phyloP scores from a whole-genome alignment of 2,888 invertebrate genomes.

The Arge pagana region DNA sequence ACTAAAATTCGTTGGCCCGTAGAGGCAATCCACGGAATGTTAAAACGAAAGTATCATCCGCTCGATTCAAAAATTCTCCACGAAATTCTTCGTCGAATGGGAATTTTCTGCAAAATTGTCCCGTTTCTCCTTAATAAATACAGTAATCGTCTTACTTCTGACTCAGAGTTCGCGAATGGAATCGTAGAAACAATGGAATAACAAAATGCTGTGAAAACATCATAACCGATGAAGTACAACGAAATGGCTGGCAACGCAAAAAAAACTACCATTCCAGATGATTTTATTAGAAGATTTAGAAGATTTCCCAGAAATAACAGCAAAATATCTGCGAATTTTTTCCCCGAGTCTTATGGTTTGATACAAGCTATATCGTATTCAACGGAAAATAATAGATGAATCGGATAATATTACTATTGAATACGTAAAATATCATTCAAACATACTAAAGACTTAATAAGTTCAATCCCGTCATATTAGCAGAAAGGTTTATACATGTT shows the following conservation, averaged over 20 bases:
- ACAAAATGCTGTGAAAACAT: conserved; percentile 14
- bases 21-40: no score
- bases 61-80: no score
- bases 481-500: conserved; percentile 14
- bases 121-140: conserved; percentile 27
- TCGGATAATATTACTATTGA: conserved; percentile 26
- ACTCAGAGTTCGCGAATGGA: conserved; percentile 20
- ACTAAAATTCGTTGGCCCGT: no score
- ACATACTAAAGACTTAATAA: conserved; percentile 7
- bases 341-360: no score
- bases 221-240: conserved; percentile 26
- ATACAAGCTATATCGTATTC: no score
- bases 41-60: no score
- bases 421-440: conserved; percentile 28
- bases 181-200: conserved; percentile 14
- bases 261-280: conserved; percentile 13
- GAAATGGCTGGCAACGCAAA: conserved; percentile 22
- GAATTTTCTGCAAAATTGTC: conserved; percentile 22
- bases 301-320: conserved; percentile 26
- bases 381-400: neutral
- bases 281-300: conserved; percentile 11
- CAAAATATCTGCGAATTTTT: conserved; percentile 12
- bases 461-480: conserved; percentile 19
- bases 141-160: conserved; percentile 29
- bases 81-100: conserved; percentile 26